Evolutionary conservation across 1,140 invertebrate species (phyloP).

Genomic region (Neodiprion virginianus): DNA sequence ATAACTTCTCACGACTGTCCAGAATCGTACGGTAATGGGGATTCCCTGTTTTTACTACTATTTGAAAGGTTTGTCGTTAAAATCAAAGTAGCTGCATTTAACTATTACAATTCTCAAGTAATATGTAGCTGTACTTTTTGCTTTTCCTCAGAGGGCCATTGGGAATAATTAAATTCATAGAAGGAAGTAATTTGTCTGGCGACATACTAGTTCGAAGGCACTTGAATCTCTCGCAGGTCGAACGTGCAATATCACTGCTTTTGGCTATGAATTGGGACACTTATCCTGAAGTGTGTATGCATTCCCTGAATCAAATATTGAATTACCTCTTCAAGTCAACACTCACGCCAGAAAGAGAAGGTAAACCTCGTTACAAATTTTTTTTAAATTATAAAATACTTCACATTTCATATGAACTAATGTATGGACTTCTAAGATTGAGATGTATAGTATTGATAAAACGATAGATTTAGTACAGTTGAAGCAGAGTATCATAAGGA

Average conservation of each 20-base stretch:
- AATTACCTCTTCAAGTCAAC: conserved; percentile 73
- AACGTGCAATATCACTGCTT: conserved; percentile 75
- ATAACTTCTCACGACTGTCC: conserved; percentile 57
- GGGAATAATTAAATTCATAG: conserved; percentile 57
- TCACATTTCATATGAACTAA: not conserved
- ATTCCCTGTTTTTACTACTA: conserved; percentile 63
- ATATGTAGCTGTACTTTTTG: conserved; percentile 16
- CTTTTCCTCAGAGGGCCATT: conserved; percentile 57
- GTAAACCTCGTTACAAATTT: conserved; percentile 37
- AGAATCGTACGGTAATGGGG: conserved; percentile 58
- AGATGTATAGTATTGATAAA: too few relatives aligned
- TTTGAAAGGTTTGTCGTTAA: conserved; percentile 68
- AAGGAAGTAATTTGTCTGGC: conserved; percentile 59
- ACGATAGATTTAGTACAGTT: too few relatives aligned
- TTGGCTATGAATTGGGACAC: conserved; percentile 76
- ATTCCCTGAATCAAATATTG: conserved; percentile 73
- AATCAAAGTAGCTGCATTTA: conserved; percentile 41
- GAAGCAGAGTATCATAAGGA: too few relatives aligned
- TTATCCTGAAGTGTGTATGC: conserved; percentile 71
- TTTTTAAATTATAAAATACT: conserved; percentile 9
- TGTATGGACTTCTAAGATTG: too few relatives aligned
- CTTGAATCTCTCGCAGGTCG: conserved; percentile 68
- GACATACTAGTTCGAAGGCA: conserved; percentile 72
- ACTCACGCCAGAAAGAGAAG: conserved; percentile 70
- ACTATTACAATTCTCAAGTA: conserved; percentile 13